Evolutionary conservation across 2,113 vertebrate genomes (phyloP), one percentile per base, ranked within the genome.

Genomic region (Ochotona princeps): DNA sequence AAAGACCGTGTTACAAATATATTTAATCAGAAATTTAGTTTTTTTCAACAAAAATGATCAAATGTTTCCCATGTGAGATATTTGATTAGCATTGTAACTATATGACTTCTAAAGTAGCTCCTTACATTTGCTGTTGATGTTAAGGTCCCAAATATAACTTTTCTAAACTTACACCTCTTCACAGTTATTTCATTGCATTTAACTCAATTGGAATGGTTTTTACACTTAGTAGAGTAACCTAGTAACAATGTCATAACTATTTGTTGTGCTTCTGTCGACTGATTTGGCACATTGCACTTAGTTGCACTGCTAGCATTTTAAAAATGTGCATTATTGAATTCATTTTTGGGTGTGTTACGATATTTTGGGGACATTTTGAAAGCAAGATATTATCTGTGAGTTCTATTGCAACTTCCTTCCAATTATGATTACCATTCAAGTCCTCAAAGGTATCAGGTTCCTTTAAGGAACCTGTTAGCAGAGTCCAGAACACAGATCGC

Each of bases 1-100:
- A 82, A 94, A 88, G 83, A 89, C 7, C 4, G 6, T 35, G 83
- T 95, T 65, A 38, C 51, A 94, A 8, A 54, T 92, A 67, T 83
- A 89, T 91, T 89, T 75, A 88, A 90, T 88, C 26, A 88, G 18
- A 4, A 30, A 51, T 73, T 89, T 87, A 88, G 17, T 74, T 86
- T 90, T 89, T 83, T 87, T 72, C 79, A 79, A 18, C 90, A 82
- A n/a, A 83, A 88, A 82, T 70, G 15, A 88, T 30, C 60, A 69
- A 57, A 11, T 89, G 28, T 92, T 92, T 94, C 69, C 92, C 21
- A 49, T 9, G 83, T 85, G 83, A 92, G 70, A 61, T 25, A 86
- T 93, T 88, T 83, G 69, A 47, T 47, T 76, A 88, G 38, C 78
- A 67, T 73, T 80, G n/a, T 93, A 87, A 76, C 30, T 57, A 8